These are phyloP conservation scores for Diadumene lineata DNA, from an alignment of 92 coral and sea anemone genomes.

Conservation along the genomic window DNA sequence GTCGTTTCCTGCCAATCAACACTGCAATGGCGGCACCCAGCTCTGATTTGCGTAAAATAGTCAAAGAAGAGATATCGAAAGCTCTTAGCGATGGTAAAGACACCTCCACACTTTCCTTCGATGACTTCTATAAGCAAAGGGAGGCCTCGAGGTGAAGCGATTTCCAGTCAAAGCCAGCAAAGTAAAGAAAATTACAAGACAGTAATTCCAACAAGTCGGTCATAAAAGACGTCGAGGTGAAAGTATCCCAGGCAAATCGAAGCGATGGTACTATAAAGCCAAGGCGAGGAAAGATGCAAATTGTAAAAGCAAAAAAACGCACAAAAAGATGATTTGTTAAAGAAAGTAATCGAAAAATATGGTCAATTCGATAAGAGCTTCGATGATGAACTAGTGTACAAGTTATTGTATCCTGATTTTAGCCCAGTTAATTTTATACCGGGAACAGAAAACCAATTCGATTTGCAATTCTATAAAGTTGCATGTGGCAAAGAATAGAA, in stretches of 20 bases:
- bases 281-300: slow-evolving; percentile 41
- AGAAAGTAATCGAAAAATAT: slow-evolving; percentile 42
- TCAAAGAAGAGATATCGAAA: too few species aligned
- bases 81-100: too few species aligned
- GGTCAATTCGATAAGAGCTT: slow-evolving; percentile 44
- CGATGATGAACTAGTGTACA: slow-evolving; percentile 24
- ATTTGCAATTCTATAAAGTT: slow-evolving; percentile 38
- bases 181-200: too few species aligned
- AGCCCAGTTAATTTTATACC: slow-evolving; percentile 51
- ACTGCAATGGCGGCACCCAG: too few species aligned
- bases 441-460: slow-evolving; percentile 47
- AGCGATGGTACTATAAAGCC: slow-evolving; percentile 31
- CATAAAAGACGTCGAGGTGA: slow-evolving; percentile 36
- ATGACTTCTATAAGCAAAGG: too few species aligned
- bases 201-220: too few species aligned
- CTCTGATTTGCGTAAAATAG: too few species aligned
- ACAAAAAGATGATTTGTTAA: slow-evolving; percentile 32
- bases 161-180: too few species aligned
- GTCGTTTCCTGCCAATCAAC: too few species aligned
- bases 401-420: slow-evolving; percentile 66
- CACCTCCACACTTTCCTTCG: too few species aligned
- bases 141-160: too few species aligned
- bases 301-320: slow-evolving; percentile 18
- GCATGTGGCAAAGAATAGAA: slow-evolving; percentile 61
- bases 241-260: slow-evolving; percentile 40